A percentile compares a stretch with the other conserved stretches of the same genome.
These are phyloP conservation scores for Meda fulgida DNA, from an alignment of 2,797 vertebrate genomes.

Conservation along the genomic window DNA sequence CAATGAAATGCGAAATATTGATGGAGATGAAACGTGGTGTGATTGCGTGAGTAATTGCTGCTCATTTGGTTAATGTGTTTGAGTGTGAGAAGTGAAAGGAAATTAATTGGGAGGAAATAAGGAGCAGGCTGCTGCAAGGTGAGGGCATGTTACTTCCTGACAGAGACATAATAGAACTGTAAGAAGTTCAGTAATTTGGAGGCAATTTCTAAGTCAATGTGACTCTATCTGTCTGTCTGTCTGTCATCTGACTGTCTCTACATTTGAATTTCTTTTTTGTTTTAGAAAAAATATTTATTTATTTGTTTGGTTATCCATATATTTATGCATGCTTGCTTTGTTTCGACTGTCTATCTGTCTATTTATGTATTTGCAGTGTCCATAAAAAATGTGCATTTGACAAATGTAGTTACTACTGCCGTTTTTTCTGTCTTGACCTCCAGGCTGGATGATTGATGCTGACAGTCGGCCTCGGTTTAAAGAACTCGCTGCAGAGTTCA, in stretches of 20 bases:
- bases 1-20: conserved; percentile 57
- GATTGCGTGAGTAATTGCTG: conserved; percentile 73
- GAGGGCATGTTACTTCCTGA: conserved; percentile 52
- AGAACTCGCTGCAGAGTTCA: conserved; percentile 96
- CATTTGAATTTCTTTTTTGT: too few relatives aligned
- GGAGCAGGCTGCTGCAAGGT: conserved; percentile 45
- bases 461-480: conserved; percentile 98
- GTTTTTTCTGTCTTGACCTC: neutral
- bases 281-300: too few relatives aligned
- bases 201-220: neutral
- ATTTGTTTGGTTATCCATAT: too few relatives aligned
- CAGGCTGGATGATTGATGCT: conserved; percentile 99
- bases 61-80: conserved; percentile 71
- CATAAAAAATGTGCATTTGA: neutral
- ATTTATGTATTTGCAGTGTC: neutral
- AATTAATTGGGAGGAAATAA: conserved; percentile 62
- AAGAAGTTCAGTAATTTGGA: conserved; percentile 33
- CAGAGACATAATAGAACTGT: conserved; percentile 31
- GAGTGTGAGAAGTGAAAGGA: conserved; percentile 52
- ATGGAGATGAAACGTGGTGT: conserved; percentile 70
- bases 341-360: too few relatives aligned
- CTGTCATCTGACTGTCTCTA: neutral
- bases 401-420: neutral
- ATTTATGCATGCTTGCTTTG: too few relatives aligned
- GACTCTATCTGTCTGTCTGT: neutral